Conservation (phyloP, 2,113 vertebrate genomes). For the Centropus bengalensis region DNA sequence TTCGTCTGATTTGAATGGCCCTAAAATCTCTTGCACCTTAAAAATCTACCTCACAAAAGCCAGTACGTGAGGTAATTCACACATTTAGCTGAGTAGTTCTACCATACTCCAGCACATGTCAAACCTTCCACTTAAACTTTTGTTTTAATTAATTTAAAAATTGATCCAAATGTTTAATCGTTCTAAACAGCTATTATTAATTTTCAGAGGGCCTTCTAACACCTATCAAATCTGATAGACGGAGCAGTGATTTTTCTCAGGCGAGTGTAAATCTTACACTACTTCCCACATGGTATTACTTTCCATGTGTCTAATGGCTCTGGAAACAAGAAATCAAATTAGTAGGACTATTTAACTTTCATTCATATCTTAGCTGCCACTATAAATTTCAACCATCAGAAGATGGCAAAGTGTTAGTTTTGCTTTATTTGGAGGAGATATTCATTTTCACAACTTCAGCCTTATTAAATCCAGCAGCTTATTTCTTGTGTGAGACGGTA, state of each 20-base stretch:
- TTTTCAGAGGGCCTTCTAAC: constrained; percentile 61
- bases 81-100: not conserved
- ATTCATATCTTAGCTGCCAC: constrained; percentile 64
- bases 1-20: not conserved
- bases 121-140: constrained; percentile 58
- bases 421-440: constrained; percentile 61
- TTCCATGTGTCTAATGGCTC: constrained; percentile 56
- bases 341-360: constrained; percentile 67
- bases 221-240: constrained; percentile 71
- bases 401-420: constrained; percentile 62
- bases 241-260: constrained; percentile 59
- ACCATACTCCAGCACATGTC: not conserved
- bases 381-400: constrained; percentile 38
- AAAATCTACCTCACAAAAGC: not conserved
- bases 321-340: constrained; percentile 72
- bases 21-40: not conserved
- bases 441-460: constrained; percentile 48
- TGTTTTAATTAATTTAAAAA: constrained; percentile 48
- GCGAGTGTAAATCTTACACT: constrained; percentile 50
- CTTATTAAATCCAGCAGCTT: constrained; percentile 47
- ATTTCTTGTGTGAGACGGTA: constrained; percentile 14
- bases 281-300: constrained; percentile 61
- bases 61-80: not conserved
- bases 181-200: constrained; percentile 56
- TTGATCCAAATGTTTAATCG: constrained; percentile 52